Evolutionary conservation across 2,888 invertebrate genomes (phyloP).

Genomic region (Macrosoma leucophasiata): DNA sequence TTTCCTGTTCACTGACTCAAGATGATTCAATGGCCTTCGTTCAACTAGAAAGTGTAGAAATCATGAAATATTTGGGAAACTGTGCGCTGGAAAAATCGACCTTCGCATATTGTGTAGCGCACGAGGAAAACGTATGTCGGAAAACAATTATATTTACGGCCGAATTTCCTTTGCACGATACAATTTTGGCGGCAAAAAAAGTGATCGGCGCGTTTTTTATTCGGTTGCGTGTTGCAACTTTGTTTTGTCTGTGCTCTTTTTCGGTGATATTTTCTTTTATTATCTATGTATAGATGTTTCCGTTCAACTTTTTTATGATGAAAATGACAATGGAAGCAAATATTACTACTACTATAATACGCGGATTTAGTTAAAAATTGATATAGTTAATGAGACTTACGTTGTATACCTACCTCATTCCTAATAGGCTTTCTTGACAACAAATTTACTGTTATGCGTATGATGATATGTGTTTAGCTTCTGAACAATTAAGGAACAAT

Average conservation of each 20-base stretch:
- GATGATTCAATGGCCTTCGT: constrained; percentile 11
- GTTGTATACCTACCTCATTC: too few relatives aligned
- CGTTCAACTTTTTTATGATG: too few relatives aligned
- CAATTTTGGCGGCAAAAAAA: constrained; percentile 40
- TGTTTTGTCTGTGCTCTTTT: too few relatives aligned
- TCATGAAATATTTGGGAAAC: constrained; percentile 32
- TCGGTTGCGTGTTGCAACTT: constrained; percentile 33
- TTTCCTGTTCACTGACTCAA: too few relatives aligned
- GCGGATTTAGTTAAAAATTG: too few relatives aligned
- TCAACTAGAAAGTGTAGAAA: constrained; percentile 33
- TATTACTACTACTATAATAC: too few relatives aligned
- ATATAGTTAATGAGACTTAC: too few relatives aligned
- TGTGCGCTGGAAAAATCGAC: constrained; percentile 34
- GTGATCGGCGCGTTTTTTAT: constrained; percentile 35
- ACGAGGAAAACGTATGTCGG: constrained; percentile 45
- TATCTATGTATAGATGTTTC: constrained; percentile 2
- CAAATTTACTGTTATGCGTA: too few relatives aligned
- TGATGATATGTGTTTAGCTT: too few relatives aligned
- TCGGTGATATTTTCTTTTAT: constrained; percentile 18
- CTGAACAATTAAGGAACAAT: too few relatives aligned
- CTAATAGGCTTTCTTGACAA: too few relatives aligned
- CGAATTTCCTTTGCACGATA: constrained; percentile 44
- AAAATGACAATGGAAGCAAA: too few relatives aligned
- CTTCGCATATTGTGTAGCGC: constrained; percentile 25
- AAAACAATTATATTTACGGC: constrained; percentile 35